Evolutionary conservation across 2,797 vertebrate genomes (phyloP).

Genomic region (Zenarchopterus dispar): DNA sequence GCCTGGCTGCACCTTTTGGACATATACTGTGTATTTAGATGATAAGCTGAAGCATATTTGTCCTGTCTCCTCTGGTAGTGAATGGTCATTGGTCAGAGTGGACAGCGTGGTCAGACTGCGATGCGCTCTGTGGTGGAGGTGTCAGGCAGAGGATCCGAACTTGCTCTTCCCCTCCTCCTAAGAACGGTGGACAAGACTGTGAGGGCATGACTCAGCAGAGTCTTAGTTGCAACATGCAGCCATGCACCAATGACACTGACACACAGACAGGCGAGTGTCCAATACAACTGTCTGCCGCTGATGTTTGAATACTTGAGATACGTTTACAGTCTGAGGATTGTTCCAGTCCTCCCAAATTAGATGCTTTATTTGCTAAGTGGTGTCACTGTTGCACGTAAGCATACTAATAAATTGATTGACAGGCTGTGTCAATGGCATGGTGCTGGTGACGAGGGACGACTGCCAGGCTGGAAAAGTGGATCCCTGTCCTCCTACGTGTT

Average conservation of each 20-base stretch:
- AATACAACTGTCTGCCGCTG: not conserved
- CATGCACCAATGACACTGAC: slow-evolving; percentile 71
- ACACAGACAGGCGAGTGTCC: slow-evolving; percentile 69
- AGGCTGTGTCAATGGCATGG: slow-evolving; percentile 82
- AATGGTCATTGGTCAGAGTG: slow-evolving; percentile 86
- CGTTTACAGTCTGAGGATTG: not conserved
- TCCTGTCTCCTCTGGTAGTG: slow-evolving; percentile 66
- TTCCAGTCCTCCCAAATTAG: not conserved
- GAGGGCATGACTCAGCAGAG: slow-evolving; percentile 82
- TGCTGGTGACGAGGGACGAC: slow-evolving; percentile 78
- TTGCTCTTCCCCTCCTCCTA: slow-evolving; percentile 88
- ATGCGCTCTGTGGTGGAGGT: slow-evolving; percentile 84
- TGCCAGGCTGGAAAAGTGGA: slow-evolving; percentile 76
- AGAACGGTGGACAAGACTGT: slow-evolving; percentile 87
- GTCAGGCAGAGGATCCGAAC: slow-evolving; percentile 79
- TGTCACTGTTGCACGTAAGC: not conserved
- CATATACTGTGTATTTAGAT: not conserved
- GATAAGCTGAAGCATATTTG: not conserved
- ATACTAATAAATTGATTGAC: not conserved
- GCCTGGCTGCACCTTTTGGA: not conserved
- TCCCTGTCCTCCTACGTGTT: slow-evolving; percentile 84
- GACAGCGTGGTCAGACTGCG: slow-evolving; percentile 87
- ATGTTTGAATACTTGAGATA: not conserved
- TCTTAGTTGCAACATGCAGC: slow-evolving; percentile 84
- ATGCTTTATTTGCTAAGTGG: not conserved